Percentiles rank a stretch among this genome's conserved stretches.
Conservation (phyloP, 2,113 vertebrate genomes). For the Ancistrus triradiatus region DNA sequence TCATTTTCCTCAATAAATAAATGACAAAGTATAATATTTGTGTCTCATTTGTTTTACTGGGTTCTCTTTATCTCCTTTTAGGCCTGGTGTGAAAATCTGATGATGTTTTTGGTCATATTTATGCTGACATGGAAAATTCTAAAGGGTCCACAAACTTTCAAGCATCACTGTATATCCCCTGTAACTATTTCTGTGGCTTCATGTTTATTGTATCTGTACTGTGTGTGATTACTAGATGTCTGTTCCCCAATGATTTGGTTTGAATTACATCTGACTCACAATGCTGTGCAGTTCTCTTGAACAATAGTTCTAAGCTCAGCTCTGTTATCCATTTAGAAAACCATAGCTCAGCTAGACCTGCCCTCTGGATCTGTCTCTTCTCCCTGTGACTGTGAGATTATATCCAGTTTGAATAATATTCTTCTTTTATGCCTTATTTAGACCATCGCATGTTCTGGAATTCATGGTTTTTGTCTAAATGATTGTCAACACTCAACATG, state of each 20-base stretch:
- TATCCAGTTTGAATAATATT: constrained; percentile 1
- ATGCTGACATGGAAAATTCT: too few relatives aligned
- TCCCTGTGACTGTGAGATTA: constrained; percentile 2
- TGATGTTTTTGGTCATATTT: too few relatives aligned
- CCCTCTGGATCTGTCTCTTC: not conserved
- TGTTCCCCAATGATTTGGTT: not conserved
- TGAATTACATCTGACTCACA: not conserved
- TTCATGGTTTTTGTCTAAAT: too few relatives aligned
- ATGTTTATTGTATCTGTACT: too few relatives aligned
- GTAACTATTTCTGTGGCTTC: too few relatives aligned
- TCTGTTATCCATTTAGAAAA: constrained; percentile 16
- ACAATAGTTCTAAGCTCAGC: constrained; percentile 44
- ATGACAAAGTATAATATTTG: too few relatives aligned
- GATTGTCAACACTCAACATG: constrained; percentile 2
- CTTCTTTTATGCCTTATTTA: not conserved
- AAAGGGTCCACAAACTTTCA: too few relatives aligned
- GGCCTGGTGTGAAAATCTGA: too few relatives aligned
- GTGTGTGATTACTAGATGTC: not conserved
- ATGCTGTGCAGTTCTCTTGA: constrained; percentile 40
- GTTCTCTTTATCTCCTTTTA: too few relatives aligned
- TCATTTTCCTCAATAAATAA: too few relatives aligned
- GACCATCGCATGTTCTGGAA: not conserved
- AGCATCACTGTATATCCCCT: too few relatives aligned
- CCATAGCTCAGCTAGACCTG: not conserved
- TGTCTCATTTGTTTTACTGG: too few relatives aligned